phyloP scores from a whole-genome alignment of 2,113 vertebrate species.

The Sphyrna mokarran region DNA sequence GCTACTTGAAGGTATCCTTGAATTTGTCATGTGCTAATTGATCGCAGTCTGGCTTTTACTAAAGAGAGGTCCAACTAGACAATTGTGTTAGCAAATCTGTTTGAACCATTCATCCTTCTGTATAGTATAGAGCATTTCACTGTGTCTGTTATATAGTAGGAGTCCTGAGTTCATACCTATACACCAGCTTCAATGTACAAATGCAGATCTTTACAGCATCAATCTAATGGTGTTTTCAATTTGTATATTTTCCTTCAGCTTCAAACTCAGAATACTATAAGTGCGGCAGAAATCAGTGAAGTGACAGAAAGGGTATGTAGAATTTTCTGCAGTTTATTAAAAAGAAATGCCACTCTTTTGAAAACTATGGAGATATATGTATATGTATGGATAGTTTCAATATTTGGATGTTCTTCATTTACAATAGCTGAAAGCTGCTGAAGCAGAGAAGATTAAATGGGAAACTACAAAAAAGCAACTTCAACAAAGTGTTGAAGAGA shows the following conservation, averaged over 20 bases:
- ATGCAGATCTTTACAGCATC: neutral
- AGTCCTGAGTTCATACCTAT: neutral
- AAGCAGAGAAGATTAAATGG: constrained; percentile 65
- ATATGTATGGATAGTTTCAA: neutral
- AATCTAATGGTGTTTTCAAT: neutral
- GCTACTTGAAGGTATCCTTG: neutral
- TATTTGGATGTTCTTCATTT: constrained; percentile 33
- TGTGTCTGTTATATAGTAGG: neutral
- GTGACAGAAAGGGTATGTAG: constrained; percentile 72
- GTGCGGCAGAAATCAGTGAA: constrained; percentile 68
- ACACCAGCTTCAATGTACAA: neutral
- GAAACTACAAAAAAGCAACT: constrained; percentile 64
- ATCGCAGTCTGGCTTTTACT: neutral
- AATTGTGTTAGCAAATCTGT: neutral
- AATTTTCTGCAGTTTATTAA: constrained; percentile 2
- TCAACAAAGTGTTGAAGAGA: constrained; percentile 70
- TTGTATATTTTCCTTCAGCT: constrained; percentile 54
- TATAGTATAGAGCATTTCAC: neutral
- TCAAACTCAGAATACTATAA: constrained; percentile 71
- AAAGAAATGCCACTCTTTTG: neutral
- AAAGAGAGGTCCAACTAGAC: neutral
- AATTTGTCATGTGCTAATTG: neutral
- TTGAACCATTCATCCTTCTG: neutral
- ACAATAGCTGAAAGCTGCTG: constrained; percentile 60
- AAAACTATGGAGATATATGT: neutral